Conservation (phyloP, 2,888 invertebrate species). For the Phalera bucephala region DNA sequence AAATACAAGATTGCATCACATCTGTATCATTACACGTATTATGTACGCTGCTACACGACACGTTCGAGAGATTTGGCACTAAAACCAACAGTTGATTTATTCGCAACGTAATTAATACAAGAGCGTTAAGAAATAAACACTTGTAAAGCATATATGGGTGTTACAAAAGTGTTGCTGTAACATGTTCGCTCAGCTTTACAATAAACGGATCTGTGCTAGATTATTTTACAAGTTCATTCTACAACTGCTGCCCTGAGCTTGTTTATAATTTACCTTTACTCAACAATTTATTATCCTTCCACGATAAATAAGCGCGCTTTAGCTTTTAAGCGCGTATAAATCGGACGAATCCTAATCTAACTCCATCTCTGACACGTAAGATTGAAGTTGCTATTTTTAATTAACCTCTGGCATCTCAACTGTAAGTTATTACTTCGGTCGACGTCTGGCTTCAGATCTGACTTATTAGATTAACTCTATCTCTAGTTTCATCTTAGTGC, state of each 20-base stretch:
- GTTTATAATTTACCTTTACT: conserved; percentile 15
- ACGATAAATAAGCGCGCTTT: conserved; percentile 27
- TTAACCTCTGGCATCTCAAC: conserved; percentile 79
- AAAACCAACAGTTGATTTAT: conserved; percentile 44
- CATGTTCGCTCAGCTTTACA: conserved; percentile 26
- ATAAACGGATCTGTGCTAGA: conserved; percentile 16
- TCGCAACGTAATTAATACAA: conserved; percentile 49
- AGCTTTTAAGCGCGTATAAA: conserved; percentile 49
- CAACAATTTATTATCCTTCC: conserved; percentile 27
- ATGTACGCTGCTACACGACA: conserved; percentile 32
- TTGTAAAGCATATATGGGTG: conserved; percentile 36
- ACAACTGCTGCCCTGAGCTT: not conserved
- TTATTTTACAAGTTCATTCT: conserved; percentile 6
- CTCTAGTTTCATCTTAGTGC: conserved; percentile 67
- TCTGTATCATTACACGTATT: conserved; percentile 13
- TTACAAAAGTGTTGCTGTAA: conserved; percentile 30
- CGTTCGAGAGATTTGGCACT: conserved; percentile 38
- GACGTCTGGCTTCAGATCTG: conserved; percentile 76
- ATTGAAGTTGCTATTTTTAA: conserved; percentile 82
- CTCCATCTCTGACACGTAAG: conserved; percentile 67
- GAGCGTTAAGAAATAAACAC: conserved; percentile 49
- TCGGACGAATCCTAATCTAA: conserved; percentile 63
- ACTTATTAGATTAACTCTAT: conserved; percentile 81
- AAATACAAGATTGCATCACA: conserved; percentile 46
- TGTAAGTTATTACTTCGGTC: conserved; percentile 74